Evolutionary conservation across 2,113 vertebrate species (phyloP).

Genomic region (Chionomys nivalis): DNA sequence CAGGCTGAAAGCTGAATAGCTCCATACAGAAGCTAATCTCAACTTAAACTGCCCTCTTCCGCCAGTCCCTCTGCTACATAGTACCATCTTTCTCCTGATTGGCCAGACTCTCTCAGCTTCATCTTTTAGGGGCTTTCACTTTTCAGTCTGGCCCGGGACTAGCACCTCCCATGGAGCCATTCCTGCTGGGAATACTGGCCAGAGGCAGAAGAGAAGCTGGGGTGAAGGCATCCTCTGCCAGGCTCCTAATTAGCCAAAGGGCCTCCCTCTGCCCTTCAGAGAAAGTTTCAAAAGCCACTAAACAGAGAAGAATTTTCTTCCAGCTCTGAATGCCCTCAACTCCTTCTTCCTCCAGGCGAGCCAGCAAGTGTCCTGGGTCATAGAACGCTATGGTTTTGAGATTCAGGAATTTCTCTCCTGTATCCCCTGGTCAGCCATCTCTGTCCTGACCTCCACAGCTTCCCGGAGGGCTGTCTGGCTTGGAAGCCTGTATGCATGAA

Average conservation of each 20-base stretch:
- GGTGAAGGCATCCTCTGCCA: background rate
- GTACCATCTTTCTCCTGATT: constrained; percentile 16
- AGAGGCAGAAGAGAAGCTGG: background rate
- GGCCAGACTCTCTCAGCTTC: background rate
- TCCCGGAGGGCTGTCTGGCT: background rate
- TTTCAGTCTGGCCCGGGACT: constrained; percentile 5
- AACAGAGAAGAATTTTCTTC: background rate
- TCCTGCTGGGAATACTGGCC: background rate
- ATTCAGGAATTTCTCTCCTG: background rate
- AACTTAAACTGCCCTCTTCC: background rate
- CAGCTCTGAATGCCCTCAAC: background rate
- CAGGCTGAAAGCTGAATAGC: background rate
- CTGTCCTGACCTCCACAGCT: background rate
- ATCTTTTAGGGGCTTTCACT: background rate
- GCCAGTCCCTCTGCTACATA: background rate
- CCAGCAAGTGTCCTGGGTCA: fast-evolving
- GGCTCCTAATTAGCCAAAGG: background rate
- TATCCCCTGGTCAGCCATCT: background rate
- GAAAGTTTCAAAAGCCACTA: background rate
- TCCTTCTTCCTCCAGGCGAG: background rate
- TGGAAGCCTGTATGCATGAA: background rate
- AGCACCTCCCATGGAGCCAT: background rate
- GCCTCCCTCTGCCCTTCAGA: background rate
- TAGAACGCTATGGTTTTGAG: background rate
- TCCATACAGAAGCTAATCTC: constrained; percentile 35